These are phyloP conservation scores for Nibea coibor DNA, from an alignment of 2,113 vertebrate species.

Conservation along the genomic window DNA sequence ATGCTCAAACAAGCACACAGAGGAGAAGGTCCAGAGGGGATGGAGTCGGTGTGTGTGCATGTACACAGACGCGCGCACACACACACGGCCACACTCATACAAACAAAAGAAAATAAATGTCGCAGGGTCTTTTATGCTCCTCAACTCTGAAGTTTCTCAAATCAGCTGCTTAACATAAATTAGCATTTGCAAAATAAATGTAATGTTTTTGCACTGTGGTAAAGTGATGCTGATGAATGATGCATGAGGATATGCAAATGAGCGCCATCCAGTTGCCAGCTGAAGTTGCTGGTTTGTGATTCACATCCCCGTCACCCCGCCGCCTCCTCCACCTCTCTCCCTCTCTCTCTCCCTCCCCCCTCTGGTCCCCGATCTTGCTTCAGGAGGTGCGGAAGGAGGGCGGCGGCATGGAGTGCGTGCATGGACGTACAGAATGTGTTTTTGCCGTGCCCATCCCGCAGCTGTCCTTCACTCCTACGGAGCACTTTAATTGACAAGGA, in stretches of 20 bases:
- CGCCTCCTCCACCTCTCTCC: not conserved
- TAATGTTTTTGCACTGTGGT: slow-evolving; percentile 66
- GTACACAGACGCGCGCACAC: slow-evolving; percentile 1
- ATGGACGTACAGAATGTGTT: not conserved
- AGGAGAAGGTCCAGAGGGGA: not conserved
- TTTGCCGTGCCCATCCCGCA: not conserved
- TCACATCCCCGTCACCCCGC: slow-evolving; percentile 18
- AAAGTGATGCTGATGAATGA: slow-evolving; percentile 78
- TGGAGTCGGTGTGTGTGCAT: not conserved
- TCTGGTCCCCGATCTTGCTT: slow-evolving; percentile 8
- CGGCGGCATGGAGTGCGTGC: not conserved
- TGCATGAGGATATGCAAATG: slow-evolving; percentile 76
- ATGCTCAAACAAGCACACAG: slow-evolving; percentile 4
- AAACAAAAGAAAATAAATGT: slow-evolving; percentile 75
- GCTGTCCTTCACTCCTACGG: slow-evolving; percentile 30
- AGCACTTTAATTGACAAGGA: slow-evolving; percentile 44
- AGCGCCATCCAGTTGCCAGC: slow-evolving; percentile 60
- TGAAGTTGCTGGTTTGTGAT: slow-evolving; percentile 54
- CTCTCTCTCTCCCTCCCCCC: not conserved
- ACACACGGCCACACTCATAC: slow-evolving; percentile 5
- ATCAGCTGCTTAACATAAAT: slow-evolving; percentile 82
- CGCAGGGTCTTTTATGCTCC: slow-evolving; percentile 63
- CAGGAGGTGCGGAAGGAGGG: not conserved
- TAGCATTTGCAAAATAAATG: slow-evolving; percentile 79
- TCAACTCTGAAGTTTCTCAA: slow-evolving; percentile 71